These are phyloP conservation scores for Pogonognathellus flavescens DNA, from an alignment of 1,140 invertebrate genomes.

Conservation along the genomic window DNA sequence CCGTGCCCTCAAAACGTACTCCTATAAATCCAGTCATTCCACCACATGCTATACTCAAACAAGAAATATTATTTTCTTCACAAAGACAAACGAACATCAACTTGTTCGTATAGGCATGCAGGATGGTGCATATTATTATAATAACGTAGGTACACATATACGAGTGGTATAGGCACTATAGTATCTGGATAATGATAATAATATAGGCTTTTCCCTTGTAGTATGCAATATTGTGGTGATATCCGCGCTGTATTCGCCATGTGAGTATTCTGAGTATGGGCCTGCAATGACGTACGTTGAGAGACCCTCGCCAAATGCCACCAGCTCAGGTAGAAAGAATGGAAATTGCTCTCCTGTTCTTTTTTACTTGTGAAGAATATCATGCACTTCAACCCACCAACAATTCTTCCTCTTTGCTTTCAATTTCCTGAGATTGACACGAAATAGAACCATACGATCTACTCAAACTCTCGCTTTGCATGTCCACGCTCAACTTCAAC, in stretches of 20 bases:
- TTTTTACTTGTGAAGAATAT: slow-evolving; percentile 50
- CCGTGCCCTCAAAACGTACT: neutral
- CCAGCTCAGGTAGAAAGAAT: slow-evolving; percentile 38
- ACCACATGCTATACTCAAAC: no score
- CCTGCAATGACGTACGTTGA: no score
- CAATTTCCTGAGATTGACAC: slow-evolving; percentile 62
- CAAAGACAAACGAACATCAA: no score
- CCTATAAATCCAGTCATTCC: no score
- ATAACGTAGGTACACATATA: no score
- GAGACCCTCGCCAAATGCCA: neutral
- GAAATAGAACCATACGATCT: slow-evolving; percentile 21
- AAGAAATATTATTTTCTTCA: no score
- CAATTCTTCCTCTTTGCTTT: slow-evolving; percentile 44
- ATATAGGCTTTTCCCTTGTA: neutral
- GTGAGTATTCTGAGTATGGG: neutral
- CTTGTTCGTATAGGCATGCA: no score
- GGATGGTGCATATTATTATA: no score
- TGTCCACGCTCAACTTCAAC: neutral
- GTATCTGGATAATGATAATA: no score
- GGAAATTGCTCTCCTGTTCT: slow-evolving; percentile 59
- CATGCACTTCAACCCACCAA: slow-evolving; percentile 17
- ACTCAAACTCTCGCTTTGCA: slow-evolving; percentile 14
- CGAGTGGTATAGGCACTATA: no score
- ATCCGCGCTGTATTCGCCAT: neutral
- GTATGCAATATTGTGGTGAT: neutral